Base-by-base conservation (phyloP, 64 coral and sea anemone species). In the Orbicella faveolata region DNA sequence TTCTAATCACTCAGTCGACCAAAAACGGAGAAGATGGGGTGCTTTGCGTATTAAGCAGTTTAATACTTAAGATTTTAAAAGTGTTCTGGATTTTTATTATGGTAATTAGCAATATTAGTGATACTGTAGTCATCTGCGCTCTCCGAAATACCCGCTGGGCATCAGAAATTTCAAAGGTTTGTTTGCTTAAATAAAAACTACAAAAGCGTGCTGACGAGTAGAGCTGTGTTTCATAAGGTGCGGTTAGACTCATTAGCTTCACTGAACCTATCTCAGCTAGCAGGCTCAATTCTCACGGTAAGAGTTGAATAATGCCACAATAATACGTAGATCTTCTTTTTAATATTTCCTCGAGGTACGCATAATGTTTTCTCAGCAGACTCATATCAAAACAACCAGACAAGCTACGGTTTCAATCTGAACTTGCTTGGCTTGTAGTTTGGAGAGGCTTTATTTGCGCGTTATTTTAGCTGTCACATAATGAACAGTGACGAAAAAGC, bases 161-260 rank as follows among this genome's bases (percentile, higher is more conserved):
- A 70, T 52, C 16, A 52, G 53, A 73, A 85, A 72, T 41, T 70
- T 52, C 21, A 52, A 72, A 44, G 11, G 21, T 0, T 70, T 83
- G 61, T 83, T 81, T 83, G 80, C 17, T 23, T 20, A 66, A 85
- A 85, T 66, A 52, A 70, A 70, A 70, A 23, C 9, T 4, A 13
- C 19, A 52, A 73, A 72, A 85, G 20, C 35, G 63, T 36, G 36
- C 37, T 51, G 61, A 67, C 34, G 19, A 82, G 26, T 10, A n/a
- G 30, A 66, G 15, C 61, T 66, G 59, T 44, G 74, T 36, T 20
- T 18, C 14, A 39, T 48, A 70, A 70, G n/a, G 67, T 26, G 67
- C 67, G 21, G 10, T 25, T 23, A 25, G 67, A 70, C 1, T 25
- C 21, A 68, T 68, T 23, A 25, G 19, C 23, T 25, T 6, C 23